phyloP scores from a whole-genome alignment of 2,797 vertebrate genomes.

The Emys orbicularis region DNA sequence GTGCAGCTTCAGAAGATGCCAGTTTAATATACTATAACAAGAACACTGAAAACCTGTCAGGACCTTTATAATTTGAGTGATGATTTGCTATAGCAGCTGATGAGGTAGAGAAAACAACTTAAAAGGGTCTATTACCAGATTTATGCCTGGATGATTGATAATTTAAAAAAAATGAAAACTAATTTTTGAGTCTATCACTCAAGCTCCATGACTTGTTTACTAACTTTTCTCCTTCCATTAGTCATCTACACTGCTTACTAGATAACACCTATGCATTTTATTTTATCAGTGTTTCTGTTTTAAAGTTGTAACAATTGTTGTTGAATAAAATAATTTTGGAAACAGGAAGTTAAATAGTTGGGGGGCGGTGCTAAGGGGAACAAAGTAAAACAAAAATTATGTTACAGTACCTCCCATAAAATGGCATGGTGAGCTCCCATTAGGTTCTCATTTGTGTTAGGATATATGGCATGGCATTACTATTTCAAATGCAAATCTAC shows the following conservation, averaged over 20 bases:
- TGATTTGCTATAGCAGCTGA: not conserved
- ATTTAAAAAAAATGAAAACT: not conserved
- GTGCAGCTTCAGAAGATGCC: not conserved
- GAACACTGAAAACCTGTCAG: not conserved
- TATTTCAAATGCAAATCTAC: not conserved
- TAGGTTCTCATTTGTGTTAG: not conserved
- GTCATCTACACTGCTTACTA: not conserved
- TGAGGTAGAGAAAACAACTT: not conserved
- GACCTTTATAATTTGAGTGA: not conserved
- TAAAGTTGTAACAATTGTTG: not conserved
- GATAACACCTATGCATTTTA: not conserved
- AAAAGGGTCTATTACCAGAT: not conserved
- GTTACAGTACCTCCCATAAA: not conserved
- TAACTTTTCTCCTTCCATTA: not conserved
- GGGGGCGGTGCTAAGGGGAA: not conserved
- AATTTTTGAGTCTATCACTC: not conserved
- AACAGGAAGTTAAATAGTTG: not conserved
- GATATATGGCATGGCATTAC: rapidly evolving
- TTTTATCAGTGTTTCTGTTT: not conserved
- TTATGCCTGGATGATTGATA: not conserved
- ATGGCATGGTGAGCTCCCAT: not conserved
- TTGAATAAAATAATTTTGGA: not conserved
- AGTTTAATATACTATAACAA: not conserved
- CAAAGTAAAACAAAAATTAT: not conserved
- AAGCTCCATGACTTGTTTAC: not conserved